Evolutionary conservation across 2,113 vertebrate genomes (phyloP).

Genomic region (Taxidea taxus): DNA sequence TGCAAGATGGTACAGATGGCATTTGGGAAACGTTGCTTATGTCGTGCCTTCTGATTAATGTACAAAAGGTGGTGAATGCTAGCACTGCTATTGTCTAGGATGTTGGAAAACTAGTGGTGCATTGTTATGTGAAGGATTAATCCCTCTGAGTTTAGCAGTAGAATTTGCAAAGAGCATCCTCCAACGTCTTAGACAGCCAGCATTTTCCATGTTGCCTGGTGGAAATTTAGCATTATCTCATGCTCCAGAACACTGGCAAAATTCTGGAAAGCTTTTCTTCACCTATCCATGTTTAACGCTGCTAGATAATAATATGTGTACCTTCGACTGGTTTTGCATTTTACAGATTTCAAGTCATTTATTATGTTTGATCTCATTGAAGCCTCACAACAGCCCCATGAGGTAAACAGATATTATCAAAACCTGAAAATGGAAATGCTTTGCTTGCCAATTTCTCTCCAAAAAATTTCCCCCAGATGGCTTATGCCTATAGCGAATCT

Average conservation of each 20-base stretch:
- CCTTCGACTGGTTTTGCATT: not conserved
- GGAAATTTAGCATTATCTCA: not conserved
- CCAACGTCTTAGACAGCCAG: not conserved
- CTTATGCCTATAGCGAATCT: conserved; percentile 57
- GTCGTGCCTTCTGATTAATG: not conserved
- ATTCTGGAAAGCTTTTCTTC: conserved; percentile 12
- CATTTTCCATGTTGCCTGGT: not conserved
- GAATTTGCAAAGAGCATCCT: not conserved
- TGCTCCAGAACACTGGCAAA: not conserved
- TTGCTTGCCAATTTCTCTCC: conserved; percentile 53
- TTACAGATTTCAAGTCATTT: conserved; percentile 38
- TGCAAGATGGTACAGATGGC: not conserved
- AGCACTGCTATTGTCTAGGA: not conserved
- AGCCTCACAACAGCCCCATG: conserved; percentile 11
- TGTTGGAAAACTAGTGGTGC: not conserved
- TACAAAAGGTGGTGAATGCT: not conserved
- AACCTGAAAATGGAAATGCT: conserved; percentile 38
- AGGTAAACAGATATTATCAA: conserved; percentile 64
- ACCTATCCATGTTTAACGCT: not conserved
- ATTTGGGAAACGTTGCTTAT: not conserved
- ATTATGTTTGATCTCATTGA: conserved; percentile 10
- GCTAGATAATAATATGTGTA: not conserved
- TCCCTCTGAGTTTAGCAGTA: not conserved
- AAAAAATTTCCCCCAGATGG: conserved; percentile 66
- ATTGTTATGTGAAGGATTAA: not conserved